Base-by-base conservation (phyloP, 2,888 invertebrate species). In the Gymnosoma rotundatum region DNA sequence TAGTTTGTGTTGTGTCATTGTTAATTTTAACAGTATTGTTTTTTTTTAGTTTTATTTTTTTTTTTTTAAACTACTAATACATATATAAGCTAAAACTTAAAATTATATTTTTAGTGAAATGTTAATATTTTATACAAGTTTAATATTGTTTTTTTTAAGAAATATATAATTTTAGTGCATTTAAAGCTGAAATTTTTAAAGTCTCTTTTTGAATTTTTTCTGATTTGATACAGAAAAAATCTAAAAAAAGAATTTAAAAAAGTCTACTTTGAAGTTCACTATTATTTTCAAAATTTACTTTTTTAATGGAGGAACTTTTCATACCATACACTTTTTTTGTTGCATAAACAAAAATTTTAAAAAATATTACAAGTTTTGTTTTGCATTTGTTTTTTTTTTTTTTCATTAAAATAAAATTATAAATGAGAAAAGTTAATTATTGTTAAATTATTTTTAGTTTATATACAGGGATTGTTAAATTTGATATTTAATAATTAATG, bases 291-390 rank as follows among this genome's bases (percentile, higher is more conserved):
- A 85, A 86, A 58, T 72, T 61, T 60, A 10, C 16, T 38, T 38
- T 74, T 64, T 86, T 89, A 90, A 89, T 90, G 90, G 94, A 95
- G 95, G 95, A 95, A 95, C 95, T 95, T 95, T 94, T 95, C 95
- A 95, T 95, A 95, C 95, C 95, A 94, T 91, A 91, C 92, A 90
- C 90, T 83, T 87, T 88, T 85, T 86, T 85, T 78, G 79, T 80
- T 86, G 86, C 87, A 88, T 86, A 86, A 88, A 89, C 88, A 88
- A 86, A 88, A 86, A 85, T 84, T 66, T 78, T 64, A 56, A 48
- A 72, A 80, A 76, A 67, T 73, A 83, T 75, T 75, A 83, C 74
- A 83, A 83, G 74, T 73, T 83, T 64, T 82, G 74, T 85, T 75
- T 32, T 52, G 63, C 38, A 38, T 73, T 74, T 32, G 3, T 32